phyloP scores from a whole-genome alignment of 2,113 vertebrate species.

The Tamias sibiricus region DNA sequence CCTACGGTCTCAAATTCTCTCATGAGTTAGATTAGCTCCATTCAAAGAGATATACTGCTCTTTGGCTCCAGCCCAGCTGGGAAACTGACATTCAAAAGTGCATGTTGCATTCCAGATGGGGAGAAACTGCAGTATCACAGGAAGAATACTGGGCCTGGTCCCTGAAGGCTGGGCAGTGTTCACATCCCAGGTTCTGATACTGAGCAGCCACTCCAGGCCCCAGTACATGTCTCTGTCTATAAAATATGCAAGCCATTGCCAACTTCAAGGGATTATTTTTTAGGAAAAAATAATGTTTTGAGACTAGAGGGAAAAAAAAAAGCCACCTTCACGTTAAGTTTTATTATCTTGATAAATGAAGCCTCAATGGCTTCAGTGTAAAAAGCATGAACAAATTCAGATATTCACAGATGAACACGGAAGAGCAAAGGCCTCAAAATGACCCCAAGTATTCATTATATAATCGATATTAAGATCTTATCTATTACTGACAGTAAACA shows the following conservation, averaged over 20 bases:
- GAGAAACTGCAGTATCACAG: fast-evolving
- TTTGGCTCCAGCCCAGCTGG: background rate
- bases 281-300: background rate
- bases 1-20: background rate
- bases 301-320: background rate
- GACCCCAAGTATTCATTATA: no score
- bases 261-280: background rate
- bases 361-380: no score
- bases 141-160: background rate
- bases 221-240: background rate
- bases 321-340: background rate
- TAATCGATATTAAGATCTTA: no score
- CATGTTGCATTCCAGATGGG: background rate
- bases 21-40: background rate
- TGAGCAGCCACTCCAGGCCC: background rate
- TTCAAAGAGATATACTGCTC: background rate
- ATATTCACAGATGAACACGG: no score
- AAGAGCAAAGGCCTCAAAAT: no score
- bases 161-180: background rate
- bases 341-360: background rate
- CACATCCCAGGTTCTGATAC: background rate
- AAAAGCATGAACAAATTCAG: no score
- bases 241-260: background rate
- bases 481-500: no score
- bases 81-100: background rate